These are phyloP conservation scores for Drosophila mojavensis DNA, from an alignment of 1,140 invertebrate genomes.

Conservation along the genomic window DNA sequence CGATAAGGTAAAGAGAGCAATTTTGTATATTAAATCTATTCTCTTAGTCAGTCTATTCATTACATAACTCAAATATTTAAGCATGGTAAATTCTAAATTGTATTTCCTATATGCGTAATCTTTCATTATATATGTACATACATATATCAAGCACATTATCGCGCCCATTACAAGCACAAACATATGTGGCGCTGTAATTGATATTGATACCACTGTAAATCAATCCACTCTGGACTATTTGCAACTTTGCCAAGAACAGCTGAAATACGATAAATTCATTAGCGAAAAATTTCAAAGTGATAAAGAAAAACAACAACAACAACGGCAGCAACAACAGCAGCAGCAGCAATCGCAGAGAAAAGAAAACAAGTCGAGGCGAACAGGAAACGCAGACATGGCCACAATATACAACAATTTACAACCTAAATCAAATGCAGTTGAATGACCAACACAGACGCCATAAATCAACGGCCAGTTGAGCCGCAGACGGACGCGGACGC, in stretches of 20 bases:
- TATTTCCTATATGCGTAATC: no score
- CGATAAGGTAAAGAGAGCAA: no score
- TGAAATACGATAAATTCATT: slow-evolving; percentile 76
- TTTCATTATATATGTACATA: no score
- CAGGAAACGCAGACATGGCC: slow-evolving; percentile 66
- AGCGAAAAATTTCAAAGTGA: slow-evolving; percentile 49
- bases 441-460: slow-evolving; percentile 80
- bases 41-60: no score
- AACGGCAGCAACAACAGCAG: neutral
- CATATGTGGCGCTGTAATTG: no score
- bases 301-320: neutral
- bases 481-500: slow-evolving; percentile 42
- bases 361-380: slow-evolving; percentile 45
- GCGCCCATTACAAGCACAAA: no score
- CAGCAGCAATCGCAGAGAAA: neutral
- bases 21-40: no score
- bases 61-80: no score
- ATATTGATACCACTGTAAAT: slow-evolving; percentile 32
- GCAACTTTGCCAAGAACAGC: slow-evolving; percentile 13
- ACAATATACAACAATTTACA: slow-evolving; percentile 81
- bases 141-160: no score
- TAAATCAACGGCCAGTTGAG: slow-evolving; percentile 78
- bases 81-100: no score
- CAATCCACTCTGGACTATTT: slow-evolving; percentile 37
- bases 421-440: slow-evolving; percentile 82